Evolutionary conservation across 2,888 invertebrate species (phyloP).

Genomic region (Leistus spinibarbis): DNA sequence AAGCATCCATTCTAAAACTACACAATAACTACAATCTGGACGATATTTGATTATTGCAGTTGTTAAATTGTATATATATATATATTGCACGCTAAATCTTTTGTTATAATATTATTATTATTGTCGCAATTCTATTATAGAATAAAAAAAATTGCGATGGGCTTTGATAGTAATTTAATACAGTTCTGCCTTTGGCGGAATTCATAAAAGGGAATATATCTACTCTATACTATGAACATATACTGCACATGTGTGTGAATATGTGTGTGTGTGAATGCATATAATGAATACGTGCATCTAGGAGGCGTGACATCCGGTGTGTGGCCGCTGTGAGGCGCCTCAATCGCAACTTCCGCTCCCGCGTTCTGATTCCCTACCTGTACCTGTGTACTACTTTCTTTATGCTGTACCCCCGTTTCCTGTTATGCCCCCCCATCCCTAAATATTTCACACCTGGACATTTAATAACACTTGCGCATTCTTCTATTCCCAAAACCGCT

Average conservation of each 20-base stretch:
- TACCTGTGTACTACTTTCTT: background rate
- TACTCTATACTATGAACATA: background rate
- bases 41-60: no score
- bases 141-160: background rate
- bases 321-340: conserved; percentile 19
- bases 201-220: conserved; percentile 2
- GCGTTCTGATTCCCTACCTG: conserved; percentile 21
- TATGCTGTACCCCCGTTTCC: background rate
- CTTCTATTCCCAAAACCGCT: no score
- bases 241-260: background rate
- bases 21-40: no score
- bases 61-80: no score
- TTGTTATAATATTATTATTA: background rate
- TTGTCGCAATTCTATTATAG: background rate
- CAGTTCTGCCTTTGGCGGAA: conserved; percentile 18
- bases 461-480: background rate
- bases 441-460: background rate
- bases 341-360: conserved; percentile 29
- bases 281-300: conserved; percentile 16
- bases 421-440: background rate
- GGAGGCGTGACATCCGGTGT: conserved; percentile 34
- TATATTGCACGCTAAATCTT: no score
- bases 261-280: conserved; percentile 12
- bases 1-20: no score
- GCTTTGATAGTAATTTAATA: background rate